phyloP scores from a whole-genome alignment of 2,113 vertebrate species.

The Sorex fumeus region DNA sequence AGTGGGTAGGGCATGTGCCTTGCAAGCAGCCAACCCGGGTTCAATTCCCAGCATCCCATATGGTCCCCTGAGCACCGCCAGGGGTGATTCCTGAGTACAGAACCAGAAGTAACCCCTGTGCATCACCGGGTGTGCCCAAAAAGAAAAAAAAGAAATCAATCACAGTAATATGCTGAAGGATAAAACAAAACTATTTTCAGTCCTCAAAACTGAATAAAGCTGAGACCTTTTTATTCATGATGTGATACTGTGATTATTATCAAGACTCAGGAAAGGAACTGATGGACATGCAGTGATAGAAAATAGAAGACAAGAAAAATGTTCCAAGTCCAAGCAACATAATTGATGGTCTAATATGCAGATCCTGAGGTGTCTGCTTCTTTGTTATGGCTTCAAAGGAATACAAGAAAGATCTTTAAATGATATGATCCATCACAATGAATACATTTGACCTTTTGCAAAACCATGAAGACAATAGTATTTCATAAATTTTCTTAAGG shows the following conservation, averaged over 20 bases:
- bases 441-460: neutral
- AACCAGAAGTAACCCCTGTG: no score
- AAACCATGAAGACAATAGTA: neutral
- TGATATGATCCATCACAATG: neutral
- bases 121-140: no score
- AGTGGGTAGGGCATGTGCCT: no score
- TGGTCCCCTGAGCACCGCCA: no score
- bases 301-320: neutral
- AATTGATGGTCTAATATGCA: neutral
- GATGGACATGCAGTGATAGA: neutral
- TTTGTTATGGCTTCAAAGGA: neutral
- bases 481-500: neutral
- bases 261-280: conserved; percentile 20
- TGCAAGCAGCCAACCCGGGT: no score
- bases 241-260: neutral
- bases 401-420: neutral
- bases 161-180: neutral
- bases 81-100: no score
- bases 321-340: neutral
- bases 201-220: neutral
- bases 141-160: neutral
- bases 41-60: no score
- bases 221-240: conserved; percentile 19
- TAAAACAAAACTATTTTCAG: neutral
- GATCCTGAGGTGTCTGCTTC: neutral